Evolutionary conservation across 2,113 vertebrate genomes (phyloP).

Genomic region (Ranitomeya variabilis): DNA sequence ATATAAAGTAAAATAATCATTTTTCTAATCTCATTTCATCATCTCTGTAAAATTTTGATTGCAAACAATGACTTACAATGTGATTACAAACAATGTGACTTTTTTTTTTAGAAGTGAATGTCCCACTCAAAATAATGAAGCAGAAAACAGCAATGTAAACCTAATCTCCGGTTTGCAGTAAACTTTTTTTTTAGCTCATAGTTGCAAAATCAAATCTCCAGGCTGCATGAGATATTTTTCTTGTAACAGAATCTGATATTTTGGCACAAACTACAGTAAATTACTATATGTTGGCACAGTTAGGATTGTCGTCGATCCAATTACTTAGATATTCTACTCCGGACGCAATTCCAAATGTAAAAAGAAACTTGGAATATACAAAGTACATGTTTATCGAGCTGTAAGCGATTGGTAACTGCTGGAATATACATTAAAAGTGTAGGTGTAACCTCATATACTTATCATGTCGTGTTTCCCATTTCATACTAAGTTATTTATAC

Average conservation of each 20-base stretch:
- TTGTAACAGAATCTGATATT: conserved; percentile 42
- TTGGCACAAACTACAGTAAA: conserved; percentile 36
- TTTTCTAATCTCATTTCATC: no score
- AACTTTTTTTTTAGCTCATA: conserved; percentile 5
- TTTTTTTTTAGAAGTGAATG: not conserved
- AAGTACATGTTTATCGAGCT: conserved; percentile 40
- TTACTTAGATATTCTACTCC: conserved; percentile 36
- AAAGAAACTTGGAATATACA: conserved; percentile 27
- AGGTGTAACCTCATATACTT: conserved; percentile 1
- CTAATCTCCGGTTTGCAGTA: not conserved
- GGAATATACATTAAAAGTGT: conserved; percentile 10
- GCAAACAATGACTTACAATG: not conserved
- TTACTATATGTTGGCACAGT: conserved; percentile 31
- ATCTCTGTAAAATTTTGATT: no score
- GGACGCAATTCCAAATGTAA: conserved; percentile 21
- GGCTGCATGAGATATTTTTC: conserved; percentile 47
- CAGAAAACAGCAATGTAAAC: not conserved
- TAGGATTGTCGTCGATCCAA: conserved; percentile 20
- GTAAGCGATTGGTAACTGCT: conserved; percentile 43
- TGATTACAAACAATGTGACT: not conserved
- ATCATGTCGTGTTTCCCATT: not conserved
- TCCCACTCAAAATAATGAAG: not conserved
- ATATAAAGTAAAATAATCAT: no score
- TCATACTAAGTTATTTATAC: not conserved
- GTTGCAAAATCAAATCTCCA: not conserved